Conservation (phyloP, 92 coral and sea anemone genomes). For the Virgularia gustaviana region DNA sequence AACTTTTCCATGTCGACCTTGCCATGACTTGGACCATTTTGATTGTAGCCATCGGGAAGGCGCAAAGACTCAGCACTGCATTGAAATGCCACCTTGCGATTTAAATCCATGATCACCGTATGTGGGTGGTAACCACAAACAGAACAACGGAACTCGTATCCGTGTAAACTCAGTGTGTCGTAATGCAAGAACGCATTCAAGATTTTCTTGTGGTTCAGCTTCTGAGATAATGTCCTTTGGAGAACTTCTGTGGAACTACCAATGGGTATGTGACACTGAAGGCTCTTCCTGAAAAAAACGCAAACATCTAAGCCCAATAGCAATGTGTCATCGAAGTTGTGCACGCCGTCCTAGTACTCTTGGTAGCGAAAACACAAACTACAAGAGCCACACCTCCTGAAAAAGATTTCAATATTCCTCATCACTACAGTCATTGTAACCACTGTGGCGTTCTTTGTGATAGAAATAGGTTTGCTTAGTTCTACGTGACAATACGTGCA, state of each 20-base stretch:
- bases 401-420: too few relatives aligned
- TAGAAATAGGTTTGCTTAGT: constrained; percentile 31
- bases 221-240: constrained; percentile 10
- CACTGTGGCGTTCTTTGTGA: too few relatives aligned
- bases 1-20: constrained; percentile 41
- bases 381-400: too few relatives aligned
- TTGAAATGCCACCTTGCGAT: constrained; percentile 51
- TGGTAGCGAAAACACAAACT: constrained; percentile 53
- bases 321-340: constrained; percentile 49
- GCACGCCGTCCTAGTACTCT: constrained; percentile 16
- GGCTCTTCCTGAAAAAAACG: constrained; percentile 37
- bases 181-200: constrained; percentile 50
- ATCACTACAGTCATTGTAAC: too few relatives aligned
- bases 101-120: constrained; percentile 34
- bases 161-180: constrained; percentile 39
- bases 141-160: constrained; percentile 39
- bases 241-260: constrained; percentile 49
- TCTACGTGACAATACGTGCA: constrained; percentile 13
- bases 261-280: constrained; percentile 55
- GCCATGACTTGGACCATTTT: constrained; percentile 15
- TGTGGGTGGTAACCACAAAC: constrained; percentile 51
- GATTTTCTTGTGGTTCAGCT: constrained; percentile 27
- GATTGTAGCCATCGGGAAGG: constrained; percentile 40
- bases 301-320: constrained; percentile 50
- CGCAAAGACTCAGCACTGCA: constrained; percentile 39